phyloP scores from a whole-genome alignment of 35 echinoderm and acorn worm species.

The Chiridota heheva region DNA sequence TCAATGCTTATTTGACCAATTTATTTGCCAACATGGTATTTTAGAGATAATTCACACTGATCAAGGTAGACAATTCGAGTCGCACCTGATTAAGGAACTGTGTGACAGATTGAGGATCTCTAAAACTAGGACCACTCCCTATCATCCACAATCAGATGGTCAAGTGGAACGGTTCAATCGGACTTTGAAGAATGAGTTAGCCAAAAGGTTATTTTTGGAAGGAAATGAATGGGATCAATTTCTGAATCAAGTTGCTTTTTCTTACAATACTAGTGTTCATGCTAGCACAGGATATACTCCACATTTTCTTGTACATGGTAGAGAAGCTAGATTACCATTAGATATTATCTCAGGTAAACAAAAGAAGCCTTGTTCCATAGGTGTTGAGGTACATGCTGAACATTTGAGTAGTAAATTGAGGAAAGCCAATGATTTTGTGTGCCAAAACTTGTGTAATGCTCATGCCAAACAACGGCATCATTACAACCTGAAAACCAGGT shows the following conservation, averaged over 20 bases:
- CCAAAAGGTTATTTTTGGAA: conserved; percentile 13
- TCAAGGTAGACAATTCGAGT: background rate
- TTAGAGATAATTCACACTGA: no score
- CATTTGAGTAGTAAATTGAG: background rate
- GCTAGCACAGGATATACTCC: conserved; percentile 8
- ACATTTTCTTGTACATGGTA: conserved; percentile 27
- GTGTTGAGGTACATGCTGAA: background rate
- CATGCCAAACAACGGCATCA: conserved; percentile 23
- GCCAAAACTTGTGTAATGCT: conserved; percentile 1
- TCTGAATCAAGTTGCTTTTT: conserved; percentile 30
- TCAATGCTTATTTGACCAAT: conserved; percentile 58
- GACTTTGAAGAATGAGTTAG: conserved; percentile 29
- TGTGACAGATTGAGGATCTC: conserved; percentile 28
- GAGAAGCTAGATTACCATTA: conserved; percentile 32
- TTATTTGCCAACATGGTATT: no score
- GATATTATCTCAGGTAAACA: conserved; percentile 6
- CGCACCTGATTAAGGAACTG: background rate
- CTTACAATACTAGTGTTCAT: conserved; percentile 35
- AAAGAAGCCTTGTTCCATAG: background rate
- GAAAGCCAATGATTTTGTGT: background rate
- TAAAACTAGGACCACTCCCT: conserved; percentile 38
- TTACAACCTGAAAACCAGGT: background rate
- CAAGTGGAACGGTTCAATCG: conserved; percentile 35
- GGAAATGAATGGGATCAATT: conserved; percentile 34
- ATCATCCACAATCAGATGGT: conserved; percentile 43